Base-by-base conservation (phyloP, 2,113 vertebrate species). In the Calidris pugnax region DNA sequence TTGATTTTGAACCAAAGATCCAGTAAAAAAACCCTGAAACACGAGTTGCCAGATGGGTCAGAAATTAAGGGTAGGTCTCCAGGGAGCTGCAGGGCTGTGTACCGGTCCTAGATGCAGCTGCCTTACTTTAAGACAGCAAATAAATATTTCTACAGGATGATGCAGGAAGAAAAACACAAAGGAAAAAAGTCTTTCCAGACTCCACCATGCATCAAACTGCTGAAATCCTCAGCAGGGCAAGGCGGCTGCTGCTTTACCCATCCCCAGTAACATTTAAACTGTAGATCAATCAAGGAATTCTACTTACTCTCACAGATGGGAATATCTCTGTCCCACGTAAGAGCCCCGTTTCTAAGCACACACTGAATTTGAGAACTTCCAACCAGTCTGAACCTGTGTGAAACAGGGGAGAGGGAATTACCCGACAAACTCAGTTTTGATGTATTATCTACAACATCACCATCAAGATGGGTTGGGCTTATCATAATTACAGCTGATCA, bases 231-330 rank as follows among this genome's bases (percentile, higher is more conserved):
- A 23, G 45, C 62, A 79, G 62, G 53, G 75, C 43, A 32, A 60
- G 0, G 0, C 2, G 5, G 12, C 14, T 7, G 33, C 39, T 33
- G 6, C 68, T 45, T 41, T 13, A 41, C 3, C 33, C 53, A 28
- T 10, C 48, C 39, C 39, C 68, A 30, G 33, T 2, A 8, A 9
- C 45, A 8, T 4, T 11, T 4, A 8, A 21, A 26, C 24, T 4
- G n/a, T 1, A 16, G 20, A 45, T 35, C 47, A 48, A 0, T 24
- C 12, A 15, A 53, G 62, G 59, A 63, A 3, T 50, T 48, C 33
- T 32, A 68, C 93, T 96, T 55, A 97, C 96, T 4, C 28, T 96
- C 20, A 8, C 96, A 97, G 47, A 10, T 15, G 68, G 96, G 96
- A 62, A 92, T 4, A 0, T 86, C 56, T 35, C 9, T 69, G 68